Percentiles rank a stretch among this genome's conserved stretches.
These are phyloP conservation scores for Ceyx erithaca DNA, from an alignment of 2,797 vertebrate species.

Conservation along the genomic window DNA sequence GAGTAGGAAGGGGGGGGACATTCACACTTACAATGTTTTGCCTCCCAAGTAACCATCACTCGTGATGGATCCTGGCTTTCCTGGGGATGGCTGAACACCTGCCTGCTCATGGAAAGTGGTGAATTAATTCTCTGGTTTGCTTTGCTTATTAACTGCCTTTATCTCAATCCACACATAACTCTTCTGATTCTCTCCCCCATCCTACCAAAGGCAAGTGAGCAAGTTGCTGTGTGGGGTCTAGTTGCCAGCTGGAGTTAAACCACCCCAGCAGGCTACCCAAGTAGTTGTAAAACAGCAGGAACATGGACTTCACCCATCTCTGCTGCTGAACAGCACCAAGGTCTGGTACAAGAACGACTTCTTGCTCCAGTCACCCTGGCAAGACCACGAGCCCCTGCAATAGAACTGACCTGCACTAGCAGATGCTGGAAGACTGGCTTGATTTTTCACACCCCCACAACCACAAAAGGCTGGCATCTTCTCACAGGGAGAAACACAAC, in stretches of 20 bases:
- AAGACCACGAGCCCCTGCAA: not conserved
- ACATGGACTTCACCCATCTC: fast-evolving
- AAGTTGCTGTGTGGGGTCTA: too few species aligned
- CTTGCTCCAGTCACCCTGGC: not conserved
- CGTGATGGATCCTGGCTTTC: not conserved
- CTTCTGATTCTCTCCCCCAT: too few species aligned
- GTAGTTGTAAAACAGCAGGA: not conserved
- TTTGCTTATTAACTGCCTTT: not conserved
- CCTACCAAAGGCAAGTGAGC: not conserved
- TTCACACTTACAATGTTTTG: too few species aligned
- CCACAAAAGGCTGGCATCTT: not conserved
- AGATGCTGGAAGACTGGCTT: not conserved
- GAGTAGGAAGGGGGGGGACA: not conserved
- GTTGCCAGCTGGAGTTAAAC: not conserved
- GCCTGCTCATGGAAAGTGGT: not conserved
- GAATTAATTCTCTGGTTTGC: not conserved
- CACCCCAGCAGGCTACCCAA: not conserved
- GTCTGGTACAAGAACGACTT: not conserved
- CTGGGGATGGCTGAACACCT: not conserved
- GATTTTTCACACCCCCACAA: not conserved
- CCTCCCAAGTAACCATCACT: not conserved
- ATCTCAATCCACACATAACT: not conserved
- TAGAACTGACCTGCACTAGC: fast-evolving
- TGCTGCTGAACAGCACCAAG: not conserved
- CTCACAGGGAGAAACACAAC: not conserved